Conservation (phyloP, 2,888 invertebrate species). For the Chaetogeoica ovagalla region DNA sequence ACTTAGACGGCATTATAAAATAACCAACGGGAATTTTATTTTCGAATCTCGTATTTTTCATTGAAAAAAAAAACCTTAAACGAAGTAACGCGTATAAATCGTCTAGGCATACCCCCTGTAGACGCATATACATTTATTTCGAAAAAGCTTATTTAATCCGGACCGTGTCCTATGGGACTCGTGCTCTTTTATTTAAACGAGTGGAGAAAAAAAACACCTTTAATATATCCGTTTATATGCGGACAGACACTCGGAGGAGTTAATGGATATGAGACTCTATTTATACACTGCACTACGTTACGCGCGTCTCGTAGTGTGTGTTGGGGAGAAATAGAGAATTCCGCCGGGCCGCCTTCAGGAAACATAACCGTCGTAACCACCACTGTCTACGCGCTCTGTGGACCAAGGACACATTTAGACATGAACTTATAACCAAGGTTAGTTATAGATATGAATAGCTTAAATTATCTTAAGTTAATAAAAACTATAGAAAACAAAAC, state of each 20-base stretch:
- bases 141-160: conserved; percentile 51
- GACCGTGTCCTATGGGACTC: conserved; percentile 44
- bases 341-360: conserved; percentile 35
- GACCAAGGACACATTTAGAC: conserved; percentile 38
- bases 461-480: background rate
- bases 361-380: conserved; percentile 47
- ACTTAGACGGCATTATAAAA: background rate
- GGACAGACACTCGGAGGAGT: conserved; percentile 49
- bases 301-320: conserved; percentile 12
- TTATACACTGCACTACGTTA: conserved; percentile 23
- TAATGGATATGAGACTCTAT: conserved; percentile 44
- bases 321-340: conserved; percentile 19
- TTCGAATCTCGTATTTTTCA: conserved; percentile 19
- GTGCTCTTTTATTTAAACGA: conserved; percentile 50
- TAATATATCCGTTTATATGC: conserved; percentile 53
- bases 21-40: conserved; percentile 25
- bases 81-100: conserved; percentile 42
- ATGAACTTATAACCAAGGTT: conserved; percentile 6
- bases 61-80: conserved; percentile 35
- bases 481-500: background rate
- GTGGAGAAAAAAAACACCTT: conserved; percentile 43
- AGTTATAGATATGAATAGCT: background rate
- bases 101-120: conserved; percentile 28
- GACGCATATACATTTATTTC: conserved; percentile 29
- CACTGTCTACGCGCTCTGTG: conserved; percentile 19